These are phyloP conservation scores for Branchellion lobata DNA, from an alignment of 2,888 invertebrate genomes.

Conservation along the genomic window DNA sequence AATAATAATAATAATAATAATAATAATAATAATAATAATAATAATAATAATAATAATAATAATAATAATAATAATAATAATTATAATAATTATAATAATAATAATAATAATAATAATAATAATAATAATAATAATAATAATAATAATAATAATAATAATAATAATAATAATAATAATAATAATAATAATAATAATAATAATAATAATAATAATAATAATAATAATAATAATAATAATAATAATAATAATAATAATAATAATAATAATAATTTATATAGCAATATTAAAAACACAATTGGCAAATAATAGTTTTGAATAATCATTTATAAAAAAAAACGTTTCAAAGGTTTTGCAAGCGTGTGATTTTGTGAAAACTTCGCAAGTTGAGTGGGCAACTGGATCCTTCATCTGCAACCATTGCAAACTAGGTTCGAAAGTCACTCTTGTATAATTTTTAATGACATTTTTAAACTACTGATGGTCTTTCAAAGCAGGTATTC, in stretches of 20 bases:
- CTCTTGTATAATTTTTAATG: background rate
- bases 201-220: conserved; percentile 3
- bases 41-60: background rate
- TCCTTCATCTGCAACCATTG: conserved; percentile 46
- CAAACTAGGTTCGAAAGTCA: conserved; percentile 34
- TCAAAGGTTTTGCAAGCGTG: conserved; percentile 37
- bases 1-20: too few relatives aligned
- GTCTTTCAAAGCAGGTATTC: too few relatives aligned
- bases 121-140: conserved; percentile 1
- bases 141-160: conserved; percentile 1
- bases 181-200: background rate
- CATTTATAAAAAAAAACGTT: background rate
- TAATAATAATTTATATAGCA: background rate
- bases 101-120: conserved; percentile 1
- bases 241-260: too few relatives aligned
- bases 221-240: background rate
- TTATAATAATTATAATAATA: background rate
- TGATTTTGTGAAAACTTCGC: conserved; percentile 42
- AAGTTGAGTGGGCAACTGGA: conserved; percentile 47
- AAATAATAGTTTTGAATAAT: background rate
- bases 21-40: too few relatives aligned
- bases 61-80: conserved; percentile 3
- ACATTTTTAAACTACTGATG: background rate
- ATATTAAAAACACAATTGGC: too few relatives aligned
- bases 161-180: conserved; percentile 1